Percentiles rank a stretch among this genome's conserved stretches.
These are phyloP conservation scores for Balanococcus diminutus DNA, from an alignment of 2,888 invertebrate species.

Conservation along the genomic window DNA sequence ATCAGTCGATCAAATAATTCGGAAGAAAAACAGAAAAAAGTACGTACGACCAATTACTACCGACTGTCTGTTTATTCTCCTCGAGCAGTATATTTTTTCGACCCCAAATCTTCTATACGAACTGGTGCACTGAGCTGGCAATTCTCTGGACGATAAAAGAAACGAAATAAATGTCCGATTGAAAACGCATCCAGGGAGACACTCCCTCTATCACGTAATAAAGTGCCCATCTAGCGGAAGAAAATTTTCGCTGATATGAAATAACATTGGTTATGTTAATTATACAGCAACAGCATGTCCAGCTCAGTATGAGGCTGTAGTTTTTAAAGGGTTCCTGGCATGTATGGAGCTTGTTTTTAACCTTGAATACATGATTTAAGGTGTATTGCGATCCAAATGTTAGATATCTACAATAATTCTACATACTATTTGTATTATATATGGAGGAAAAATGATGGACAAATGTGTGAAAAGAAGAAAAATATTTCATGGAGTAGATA, in stretches of 20 bases:
- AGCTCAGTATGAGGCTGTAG: neutral
- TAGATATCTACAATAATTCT: no score
- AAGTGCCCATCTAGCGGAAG: neutral
- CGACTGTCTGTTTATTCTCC: neutral
- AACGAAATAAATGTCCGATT: conserved; percentile 6
- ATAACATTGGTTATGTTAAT: neutral
- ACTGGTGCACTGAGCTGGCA: neutral
- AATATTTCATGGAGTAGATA: neutral
- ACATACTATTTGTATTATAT: no score
- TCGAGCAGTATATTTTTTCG: neutral
- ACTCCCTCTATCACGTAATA: conserved; percentile 14
- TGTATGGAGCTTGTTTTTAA: neutral
- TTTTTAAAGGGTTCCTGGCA: neutral
- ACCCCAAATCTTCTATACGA: neutral
- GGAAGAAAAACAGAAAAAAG: neutral
- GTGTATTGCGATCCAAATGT: no score
- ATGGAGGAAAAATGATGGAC: no score
- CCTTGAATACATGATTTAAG: no score
- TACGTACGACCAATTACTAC: neutral
- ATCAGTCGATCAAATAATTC: neutral
- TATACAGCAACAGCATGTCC: neutral
- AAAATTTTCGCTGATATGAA: neutral
- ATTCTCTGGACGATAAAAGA: conserved; percentile 21
- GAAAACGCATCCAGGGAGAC: neutral
- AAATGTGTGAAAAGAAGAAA: neutral